Conservation (phyloP, 1,140 invertebrate species). For the Pseudachorutes palmiensis region DNA sequence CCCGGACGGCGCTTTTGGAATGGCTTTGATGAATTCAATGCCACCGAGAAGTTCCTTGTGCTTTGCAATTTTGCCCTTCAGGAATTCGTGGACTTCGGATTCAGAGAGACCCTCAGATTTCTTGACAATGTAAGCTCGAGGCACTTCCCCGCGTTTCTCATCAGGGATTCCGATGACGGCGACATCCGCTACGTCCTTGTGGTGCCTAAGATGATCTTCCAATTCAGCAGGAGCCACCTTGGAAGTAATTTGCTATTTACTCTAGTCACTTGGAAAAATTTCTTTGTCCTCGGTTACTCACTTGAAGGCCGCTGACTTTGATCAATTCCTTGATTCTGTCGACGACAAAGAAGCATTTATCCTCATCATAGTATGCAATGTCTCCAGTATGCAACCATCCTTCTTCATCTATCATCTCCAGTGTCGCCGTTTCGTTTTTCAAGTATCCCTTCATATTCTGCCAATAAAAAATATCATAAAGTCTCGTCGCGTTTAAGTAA, state of each 20-base stretch:
- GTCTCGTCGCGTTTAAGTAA: background rate
- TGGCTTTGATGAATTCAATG: slow-evolving; percentile 46
- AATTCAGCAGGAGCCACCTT: slow-evolving; percentile 83
- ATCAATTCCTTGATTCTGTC: slow-evolving; percentile 84
- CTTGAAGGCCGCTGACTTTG: slow-evolving; percentile 80
- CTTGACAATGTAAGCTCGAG: slow-evolving; percentile 57
- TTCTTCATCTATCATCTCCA: slow-evolving; percentile 38
- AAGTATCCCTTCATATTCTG: slow-evolving; percentile 35
- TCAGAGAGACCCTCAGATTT: slow-evolving; percentile 46
- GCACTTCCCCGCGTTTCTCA: slow-evolving; percentile 58
- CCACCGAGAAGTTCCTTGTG: slow-evolving; percentile 57
- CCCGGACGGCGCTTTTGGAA: slow-evolving; percentile 59
- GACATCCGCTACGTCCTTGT: slow-evolving; percentile 63
- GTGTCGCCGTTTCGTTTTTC: slow-evolving; percentile 43
- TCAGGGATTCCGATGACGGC: slow-evolving; percentile 76
- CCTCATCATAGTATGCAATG: slow-evolving; percentile 52
- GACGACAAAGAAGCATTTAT: slow-evolving; percentile 63
- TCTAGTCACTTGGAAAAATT: slow-evolving; percentile 67
- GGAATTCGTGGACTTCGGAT: slow-evolving; percentile 52
- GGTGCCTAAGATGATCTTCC: slow-evolving; percentile 66
- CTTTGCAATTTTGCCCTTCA: slow-evolving; percentile 52
- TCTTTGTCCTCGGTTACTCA: slow-evolving; percentile 56
- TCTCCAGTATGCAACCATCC: slow-evolving; percentile 60
- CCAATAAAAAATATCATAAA: background rate
- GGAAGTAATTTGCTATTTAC: slow-evolving; percentile 80